phyloP scores from a whole-genome alignment of 2,888 invertebrate species.

The Lysandra bellargus region DNA sequence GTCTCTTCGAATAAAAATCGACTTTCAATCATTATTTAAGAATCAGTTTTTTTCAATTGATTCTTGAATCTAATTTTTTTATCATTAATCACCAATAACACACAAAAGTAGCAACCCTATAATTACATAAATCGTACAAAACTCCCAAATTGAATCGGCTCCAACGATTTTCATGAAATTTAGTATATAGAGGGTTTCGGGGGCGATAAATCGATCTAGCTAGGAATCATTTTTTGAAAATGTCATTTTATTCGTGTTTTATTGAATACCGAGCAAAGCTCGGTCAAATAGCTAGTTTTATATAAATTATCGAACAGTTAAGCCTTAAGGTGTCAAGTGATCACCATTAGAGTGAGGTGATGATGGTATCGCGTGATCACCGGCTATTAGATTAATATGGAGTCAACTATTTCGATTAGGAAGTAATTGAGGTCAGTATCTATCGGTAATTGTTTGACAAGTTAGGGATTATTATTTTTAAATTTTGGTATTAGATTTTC shows the following conservation, averaged over 20 bases:
- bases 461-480: neutral
- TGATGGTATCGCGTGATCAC: conserved; percentile 42
- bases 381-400: conserved; percentile 37
- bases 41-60: neutral
- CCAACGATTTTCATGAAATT: too few species aligned
- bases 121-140: conserved; percentile 8
- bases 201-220: too few species aligned
- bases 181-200: too few species aligned
- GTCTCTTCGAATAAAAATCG: too few species aligned
- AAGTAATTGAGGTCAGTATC: conserved; percentile 30
- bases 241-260: too few species aligned
- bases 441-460: neutral
- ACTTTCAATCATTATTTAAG: too few species aligned
- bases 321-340: neutral
- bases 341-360: conserved; percentile 36
- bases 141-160: neutral
- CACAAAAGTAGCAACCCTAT: neutral
- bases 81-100: neutral
- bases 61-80: neutral
- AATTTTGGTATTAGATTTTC: neutral
- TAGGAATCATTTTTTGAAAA: too few species aligned
- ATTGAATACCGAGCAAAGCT: too few species aligned
- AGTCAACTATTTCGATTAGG: conserved; percentile 35
- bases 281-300: neutral
- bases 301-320: conserved; percentile 2